Conservation (phyloP, 2,888 invertebrate genomes). For the Synanthedon andrenaeformis region DNA sequence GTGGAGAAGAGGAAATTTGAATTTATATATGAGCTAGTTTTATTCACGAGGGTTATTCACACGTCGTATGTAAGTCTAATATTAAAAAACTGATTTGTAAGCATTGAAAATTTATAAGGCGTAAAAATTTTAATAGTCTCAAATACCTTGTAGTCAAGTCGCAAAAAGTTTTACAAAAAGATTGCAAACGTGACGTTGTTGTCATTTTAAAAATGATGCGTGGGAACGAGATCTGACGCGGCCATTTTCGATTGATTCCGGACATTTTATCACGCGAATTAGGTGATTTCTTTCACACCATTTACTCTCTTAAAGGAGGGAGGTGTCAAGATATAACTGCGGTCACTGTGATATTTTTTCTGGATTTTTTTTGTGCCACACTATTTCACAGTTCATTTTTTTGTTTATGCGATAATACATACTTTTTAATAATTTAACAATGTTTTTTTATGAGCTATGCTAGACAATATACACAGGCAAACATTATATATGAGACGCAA, state of each 20-base stretch:
- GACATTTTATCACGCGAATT: neutral
- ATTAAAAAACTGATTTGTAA: slow-evolving; percentile 6
- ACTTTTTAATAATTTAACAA: too few relatives aligned
- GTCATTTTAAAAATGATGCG: slow-evolving; percentile 7
- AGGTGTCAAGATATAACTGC: slow-evolving; percentile 7
- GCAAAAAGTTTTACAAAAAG: neutral
- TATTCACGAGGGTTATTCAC: slow-evolving; percentile 55
- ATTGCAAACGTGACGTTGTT: slow-evolving; percentile 7
- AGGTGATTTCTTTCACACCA: slow-evolving; percentile 7
- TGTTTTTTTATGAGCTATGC: too few relatives aligned
- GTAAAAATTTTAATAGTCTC: slow-evolving; percentile 14
- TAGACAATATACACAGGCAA: too few relatives aligned
- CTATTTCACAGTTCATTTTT: neutral
- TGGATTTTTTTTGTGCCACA: neutral
- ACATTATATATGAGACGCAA: too few relatives aligned
- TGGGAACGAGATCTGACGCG: slow-evolving; percentile 9
- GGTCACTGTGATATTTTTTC: slow-evolving; percentile 9
- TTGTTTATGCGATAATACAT: too few relatives aligned
- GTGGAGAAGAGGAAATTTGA: slow-evolving; percentile 69
- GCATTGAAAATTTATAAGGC: slow-evolving; percentile 12
- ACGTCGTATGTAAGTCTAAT: slow-evolving; percentile 6
- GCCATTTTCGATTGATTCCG: too few relatives aligned
- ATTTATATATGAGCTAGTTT: slow-evolving; percentile 69
- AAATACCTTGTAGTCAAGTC: neutral
- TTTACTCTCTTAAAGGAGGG: slow-evolving; percentile 6